A percentile compares a stretch with the other conserved stretches of the same genome.
phyloP scores from a whole-genome alignment of 2,888 invertebrate genomes.

The Venustoraphidia nigricollis region DNA sequence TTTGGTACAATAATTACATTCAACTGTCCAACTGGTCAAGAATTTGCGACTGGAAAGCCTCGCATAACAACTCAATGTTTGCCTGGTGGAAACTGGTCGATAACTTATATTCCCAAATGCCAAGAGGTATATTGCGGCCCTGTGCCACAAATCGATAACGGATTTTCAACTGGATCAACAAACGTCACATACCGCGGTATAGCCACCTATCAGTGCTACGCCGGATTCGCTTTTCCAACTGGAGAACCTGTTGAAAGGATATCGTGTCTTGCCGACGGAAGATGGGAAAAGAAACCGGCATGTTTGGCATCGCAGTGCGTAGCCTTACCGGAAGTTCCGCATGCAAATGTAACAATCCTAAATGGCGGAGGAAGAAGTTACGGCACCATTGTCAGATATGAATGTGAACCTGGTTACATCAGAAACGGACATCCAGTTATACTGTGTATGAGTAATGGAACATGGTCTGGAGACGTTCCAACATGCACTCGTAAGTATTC shows the following conservation, averaged over 20 bases:
- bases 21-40: constrained; percentile 85
- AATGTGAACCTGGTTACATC: constrained; percentile 83
- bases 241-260: constrained; percentile 77
- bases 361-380: constrained; percentile 87
- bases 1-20: constrained; percentile 81
- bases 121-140: constrained; percentile 96
- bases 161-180: constrained; percentile 88
- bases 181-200: constrained; percentile 89
- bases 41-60: constrained; percentile 79
- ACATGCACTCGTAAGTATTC: constrained; percentile 56
- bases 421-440: constrained; percentile 79
- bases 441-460: constrained; percentile 88
- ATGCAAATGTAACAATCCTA: constrained; percentile 71
- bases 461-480: constrained; percentile 87
- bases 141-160: constrained; percentile 95
- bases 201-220: constrained; percentile 93
- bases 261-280: constrained; percentile 75
- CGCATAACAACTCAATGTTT: constrained; percentile 74
- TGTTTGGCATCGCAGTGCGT: constrained; percentile 88
- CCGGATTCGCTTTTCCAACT: constrained; percentile 86
- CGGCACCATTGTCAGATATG: constrained; percentile 82
- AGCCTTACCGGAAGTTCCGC: constrained; percentile 69
- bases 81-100: constrained; percentile 84
- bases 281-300: constrained; percentile 84
- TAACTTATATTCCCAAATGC: constrained; percentile 81